Conservation (phyloP, 2,797 vertebrate genomes). For the Sphenopsis melanotis region DNA sequence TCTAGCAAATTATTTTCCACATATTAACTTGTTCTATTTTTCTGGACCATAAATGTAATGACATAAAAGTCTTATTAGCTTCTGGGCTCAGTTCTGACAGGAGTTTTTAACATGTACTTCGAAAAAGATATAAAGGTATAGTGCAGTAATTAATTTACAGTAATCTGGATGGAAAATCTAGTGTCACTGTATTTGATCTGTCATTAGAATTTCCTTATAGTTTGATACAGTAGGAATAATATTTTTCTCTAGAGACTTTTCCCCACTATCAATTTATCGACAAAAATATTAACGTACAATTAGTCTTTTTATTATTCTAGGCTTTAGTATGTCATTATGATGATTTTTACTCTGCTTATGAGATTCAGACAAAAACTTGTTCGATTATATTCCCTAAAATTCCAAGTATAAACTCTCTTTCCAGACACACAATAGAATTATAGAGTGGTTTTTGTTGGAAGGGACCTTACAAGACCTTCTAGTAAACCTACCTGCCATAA, state of each 20-base stretch:
- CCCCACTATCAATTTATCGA: background rate
- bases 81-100: background rate
- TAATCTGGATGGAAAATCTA: background rate
- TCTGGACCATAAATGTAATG: background rate
- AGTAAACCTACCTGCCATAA: background rate
- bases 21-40: background rate
- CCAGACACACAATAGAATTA: background rate
- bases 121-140: background rate
- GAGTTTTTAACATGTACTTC: background rate
- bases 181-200: background rate
- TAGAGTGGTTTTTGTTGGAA: background rate
- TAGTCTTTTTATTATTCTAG: background rate
- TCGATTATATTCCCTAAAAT: rapidly evolving
- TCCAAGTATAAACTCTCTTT: background rate
- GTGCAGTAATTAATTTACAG: background rate
- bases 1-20: background rate
- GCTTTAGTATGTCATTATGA: background rate
- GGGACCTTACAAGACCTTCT: background rate
- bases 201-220: background rate
- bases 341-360: background rate
- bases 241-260: background rate
- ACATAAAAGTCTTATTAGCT: rapidly evolving
- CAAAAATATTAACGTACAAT: background rate
- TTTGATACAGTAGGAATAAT: background rate
- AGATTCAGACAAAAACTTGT: background rate